Evolutionary conservation across 2,888 invertebrate species (phyloP).

Genomic region (Liodrosophila aerea): DNA sequence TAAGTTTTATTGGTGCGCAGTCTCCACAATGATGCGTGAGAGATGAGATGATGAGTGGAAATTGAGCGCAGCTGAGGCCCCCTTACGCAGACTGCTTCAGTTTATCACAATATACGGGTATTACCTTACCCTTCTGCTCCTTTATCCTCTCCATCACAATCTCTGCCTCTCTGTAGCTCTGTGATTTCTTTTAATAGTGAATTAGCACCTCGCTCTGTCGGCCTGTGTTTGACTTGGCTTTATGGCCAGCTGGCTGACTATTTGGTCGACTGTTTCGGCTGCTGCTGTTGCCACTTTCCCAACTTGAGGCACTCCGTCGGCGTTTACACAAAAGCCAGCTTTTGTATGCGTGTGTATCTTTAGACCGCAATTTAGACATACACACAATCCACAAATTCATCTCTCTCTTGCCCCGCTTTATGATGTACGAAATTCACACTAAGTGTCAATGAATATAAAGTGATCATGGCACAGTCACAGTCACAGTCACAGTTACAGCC

Average conservation of each 20-base stretch:
- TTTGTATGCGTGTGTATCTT: constrained; percentile 52
- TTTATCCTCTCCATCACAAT: not conserved
- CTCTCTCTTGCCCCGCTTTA: constrained; percentile 50
- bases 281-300: constrained; percentile 46
- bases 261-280: constrained; percentile 5
- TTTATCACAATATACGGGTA: not conserved
- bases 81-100: not conserved
- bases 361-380: constrained; percentile 66
- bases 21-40: constrained; percentile 42
- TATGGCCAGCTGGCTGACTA: constrained; percentile 44
- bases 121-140: not conserved
- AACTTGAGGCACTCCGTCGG: constrained; percentile 34
- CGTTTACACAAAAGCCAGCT: constrained; percentile 64
- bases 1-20: constrained; percentile 77
- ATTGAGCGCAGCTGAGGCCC: constrained; percentile 49
- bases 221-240: constrained; percentile 52
- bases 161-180: constrained; percentile 25
- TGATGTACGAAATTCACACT: constrained; percentile 74
- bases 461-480: constrained; percentile 62
- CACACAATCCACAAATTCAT: constrained; percentile 14
- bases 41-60: constrained; percentile 71
- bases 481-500: constrained; percentile 13
- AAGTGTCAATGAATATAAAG: constrained; percentile 76
- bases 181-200: constrained; percentile 79
- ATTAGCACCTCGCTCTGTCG: constrained; percentile 67